phyloP scores from a whole-genome alignment of 2,888 invertebrate species.

The Ophion obscuratus region DNA sequence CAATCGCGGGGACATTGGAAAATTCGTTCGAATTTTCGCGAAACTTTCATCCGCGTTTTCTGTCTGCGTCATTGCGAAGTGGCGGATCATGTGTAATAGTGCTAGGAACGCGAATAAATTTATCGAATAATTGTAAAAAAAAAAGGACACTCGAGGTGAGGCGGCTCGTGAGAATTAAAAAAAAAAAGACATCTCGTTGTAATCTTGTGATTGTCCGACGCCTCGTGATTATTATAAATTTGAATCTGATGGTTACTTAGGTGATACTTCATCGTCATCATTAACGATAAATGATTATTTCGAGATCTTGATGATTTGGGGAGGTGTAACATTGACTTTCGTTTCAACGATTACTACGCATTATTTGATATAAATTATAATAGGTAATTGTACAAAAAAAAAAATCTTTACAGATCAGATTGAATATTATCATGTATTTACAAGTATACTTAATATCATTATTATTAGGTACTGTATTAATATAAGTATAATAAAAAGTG shows the following conservation, averaged over 20 bases:
- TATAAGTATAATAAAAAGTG: constrained; percentile 76
- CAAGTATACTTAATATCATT: constrained; percentile 76
- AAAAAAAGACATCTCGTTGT: constrained; percentile 45
- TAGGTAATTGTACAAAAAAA: constrained; percentile 73
- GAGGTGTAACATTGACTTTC: constrained; percentile 55
- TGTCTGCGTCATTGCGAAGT: constrained; percentile 40
- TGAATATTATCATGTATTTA: constrained; percentile 76
- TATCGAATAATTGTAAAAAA: constrained; percentile 53
- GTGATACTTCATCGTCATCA: constrained; percentile 38
- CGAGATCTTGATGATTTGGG: constrained; percentile 47
- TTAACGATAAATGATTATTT: constrained; percentile 23
- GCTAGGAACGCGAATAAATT: constrained; percentile 13
- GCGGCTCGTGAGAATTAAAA: constrained; percentile 44
- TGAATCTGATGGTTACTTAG: constrained; percentile 56
- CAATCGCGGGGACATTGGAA: not conserved
- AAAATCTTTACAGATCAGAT: constrained; percentile 76
- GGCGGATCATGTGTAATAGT: constrained; percentile 24
- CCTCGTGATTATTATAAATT: constrained; percentile 55
- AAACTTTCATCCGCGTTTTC: constrained; percentile 25
- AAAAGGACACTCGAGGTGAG: constrained; percentile 36
- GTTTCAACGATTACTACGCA: constrained; percentile 72
- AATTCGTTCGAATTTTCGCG: not conserved
- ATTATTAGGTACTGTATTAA: constrained; percentile 76
- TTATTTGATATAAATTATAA: constrained; percentile 76
- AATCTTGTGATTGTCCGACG: constrained; percentile 51